Percentiles rank a stretch among this genome's conserved stretches.
These are phyloP conservation scores for Catharus bicknelli DNA, from an alignment of 2,113 vertebrate species.

Conservation along the genomic window DNA sequence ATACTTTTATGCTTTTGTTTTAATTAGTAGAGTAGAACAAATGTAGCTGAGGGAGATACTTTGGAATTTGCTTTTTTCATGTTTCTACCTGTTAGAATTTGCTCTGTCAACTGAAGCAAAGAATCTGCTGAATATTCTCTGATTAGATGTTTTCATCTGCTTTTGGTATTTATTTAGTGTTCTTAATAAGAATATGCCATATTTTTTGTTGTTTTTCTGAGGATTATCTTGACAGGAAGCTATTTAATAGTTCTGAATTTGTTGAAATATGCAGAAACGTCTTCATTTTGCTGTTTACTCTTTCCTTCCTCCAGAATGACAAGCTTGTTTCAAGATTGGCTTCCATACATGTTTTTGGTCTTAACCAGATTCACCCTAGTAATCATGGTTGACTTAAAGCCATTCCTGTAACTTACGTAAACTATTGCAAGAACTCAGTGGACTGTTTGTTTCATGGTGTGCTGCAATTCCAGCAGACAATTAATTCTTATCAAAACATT, in stretches of 20 bases:
- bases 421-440: constrained; percentile 19
- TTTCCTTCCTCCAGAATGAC: neutral
- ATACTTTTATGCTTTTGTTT: neutral
- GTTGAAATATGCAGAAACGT: neutral
- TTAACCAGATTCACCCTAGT: constrained; percentile 44
- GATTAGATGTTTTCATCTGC: neutral
- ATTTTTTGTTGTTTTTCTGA: neutral
- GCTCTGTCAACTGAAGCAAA: neutral
- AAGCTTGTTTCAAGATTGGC: neutral
- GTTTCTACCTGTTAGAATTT: neutral
- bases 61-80: neutral
- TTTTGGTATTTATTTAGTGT: neutral
- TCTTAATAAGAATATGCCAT: neutral
- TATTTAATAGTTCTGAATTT: neutral
- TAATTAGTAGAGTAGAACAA: neutral
- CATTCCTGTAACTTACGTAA: neutral
- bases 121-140: neutral
- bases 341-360: constrained; percentile 40
- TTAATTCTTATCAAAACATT: neutral
- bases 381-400: constrained; percentile 41
- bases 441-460: neutral
- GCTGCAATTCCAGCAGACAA: neutral
- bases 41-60: neutral
- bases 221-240: neutral
- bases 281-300: neutral